phyloP scores from a whole-genome alignment of 2,113 vertebrate species.

The Chauna torquata region DNA sequence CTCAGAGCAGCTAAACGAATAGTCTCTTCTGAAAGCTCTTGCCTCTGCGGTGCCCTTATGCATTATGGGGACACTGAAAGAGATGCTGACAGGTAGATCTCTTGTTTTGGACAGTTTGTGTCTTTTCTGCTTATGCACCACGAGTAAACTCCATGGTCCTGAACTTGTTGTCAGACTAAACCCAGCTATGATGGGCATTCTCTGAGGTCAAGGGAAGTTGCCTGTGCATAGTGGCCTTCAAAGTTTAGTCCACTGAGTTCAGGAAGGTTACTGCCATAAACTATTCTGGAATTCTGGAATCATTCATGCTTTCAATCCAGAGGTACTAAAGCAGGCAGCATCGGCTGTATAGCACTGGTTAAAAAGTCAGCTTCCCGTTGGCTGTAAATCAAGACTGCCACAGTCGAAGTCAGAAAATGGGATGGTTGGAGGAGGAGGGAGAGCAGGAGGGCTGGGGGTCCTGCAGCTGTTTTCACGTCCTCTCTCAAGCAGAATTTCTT shows the following conservation, averaged over 20 bases:
- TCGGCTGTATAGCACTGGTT: background rate
- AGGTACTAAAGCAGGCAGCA: background rate
- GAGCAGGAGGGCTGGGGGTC: background rate
- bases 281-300: background rate
- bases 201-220: background rate
- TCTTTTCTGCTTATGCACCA: background rate
- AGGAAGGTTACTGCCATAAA: background rate
- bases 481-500: background rate
- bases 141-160: background rate
- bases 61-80: background rate
- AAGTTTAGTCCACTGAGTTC: background rate
- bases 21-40: background rate
- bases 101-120: background rate
- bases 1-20: background rate
- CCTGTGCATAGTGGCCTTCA: background rate
- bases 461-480: conserved; percentile 1
- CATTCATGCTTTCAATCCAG: background rate
- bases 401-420: background rate
- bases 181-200: background rate
- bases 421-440: background rate
- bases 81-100: background rate
- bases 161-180: background rate
- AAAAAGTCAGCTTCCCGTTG: background rate
- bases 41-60: background rate
- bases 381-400: background rate